A percentile compares a stretch with the other conserved stretches of the same genome.
These are phyloP conservation scores for Peromyscus melanophrys DNA, from an alignment of 2,797 vertebrate genomes.

Conservation along the genomic window DNA sequence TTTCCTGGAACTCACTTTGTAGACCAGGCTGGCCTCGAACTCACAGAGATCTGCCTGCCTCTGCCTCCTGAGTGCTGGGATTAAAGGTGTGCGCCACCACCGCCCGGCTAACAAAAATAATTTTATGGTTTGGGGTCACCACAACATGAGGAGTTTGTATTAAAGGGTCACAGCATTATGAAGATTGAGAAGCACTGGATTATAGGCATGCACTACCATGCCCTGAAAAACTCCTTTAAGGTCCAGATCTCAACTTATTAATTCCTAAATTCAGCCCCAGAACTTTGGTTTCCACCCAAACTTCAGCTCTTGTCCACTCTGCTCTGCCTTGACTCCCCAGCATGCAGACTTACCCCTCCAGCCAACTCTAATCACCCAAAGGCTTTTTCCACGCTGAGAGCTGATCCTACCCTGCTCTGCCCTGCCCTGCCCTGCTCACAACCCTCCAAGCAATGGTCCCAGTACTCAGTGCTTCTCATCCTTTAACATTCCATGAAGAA, in stretches of 20 bases:
- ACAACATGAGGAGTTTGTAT: neutral
- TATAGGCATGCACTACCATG: neutral
- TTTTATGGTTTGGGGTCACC: neutral
- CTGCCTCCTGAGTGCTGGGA: too few species aligned
- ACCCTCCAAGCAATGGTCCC: neutral
- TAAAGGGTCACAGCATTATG: neutral
- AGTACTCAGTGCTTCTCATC: neutral
- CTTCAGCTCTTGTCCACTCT: neutral
- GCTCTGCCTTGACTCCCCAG: neutral
- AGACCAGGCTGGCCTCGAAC: too few species aligned
- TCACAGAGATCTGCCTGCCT: too few species aligned
- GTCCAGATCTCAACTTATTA: neutral
- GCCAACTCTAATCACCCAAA: neutral
- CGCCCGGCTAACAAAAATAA: neutral
- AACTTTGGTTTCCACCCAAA: neutral
- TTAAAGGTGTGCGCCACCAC: too few species aligned
- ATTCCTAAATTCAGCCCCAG: neutral
- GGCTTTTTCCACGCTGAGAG: neutral
- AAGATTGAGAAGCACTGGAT: neutral
- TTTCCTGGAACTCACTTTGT: too few species aligned
- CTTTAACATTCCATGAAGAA: neutral
- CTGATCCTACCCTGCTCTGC: neutral
- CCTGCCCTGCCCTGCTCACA: neutral
- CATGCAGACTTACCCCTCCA: neutral
- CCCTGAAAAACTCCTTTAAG: neutral